Evolutionary conservation across 2,113 vertebrate genomes (phyloP), one percentile per base, ranked within the genome.

Genomic region (Physeter macrocephalus): DNA sequence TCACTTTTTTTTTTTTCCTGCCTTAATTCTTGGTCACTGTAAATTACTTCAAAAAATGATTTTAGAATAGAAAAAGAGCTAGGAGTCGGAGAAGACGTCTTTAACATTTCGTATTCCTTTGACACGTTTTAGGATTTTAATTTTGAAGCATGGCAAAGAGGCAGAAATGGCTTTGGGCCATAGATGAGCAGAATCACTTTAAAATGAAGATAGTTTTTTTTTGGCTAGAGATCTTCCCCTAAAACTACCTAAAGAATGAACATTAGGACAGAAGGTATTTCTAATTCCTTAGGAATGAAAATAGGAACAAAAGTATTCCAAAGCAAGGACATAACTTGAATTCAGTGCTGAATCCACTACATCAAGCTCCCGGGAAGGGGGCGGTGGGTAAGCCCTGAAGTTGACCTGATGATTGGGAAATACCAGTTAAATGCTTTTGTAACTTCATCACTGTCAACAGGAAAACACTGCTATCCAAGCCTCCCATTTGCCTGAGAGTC

Each of bases 391-490:
- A 54, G 9, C 1, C 0, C 41, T 67, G 81, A 72, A 88, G 81
- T 78, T 41, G 84, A 88, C 66, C 29, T 43, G 59, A 25, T 66
- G 8, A 34, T 86, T 21, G 34, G 77, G 66, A 82, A 75, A 23
- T 54, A 72, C 12, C 62, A n/a, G 23, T 83, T n/a, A 86, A 61
- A 91, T 94, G 81, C 95, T 94, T 96, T 59, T 88, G 66, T 31
- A 77, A 78, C 39, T 81, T 93, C 66, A 81, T 96, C 77, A 88
- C 39, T 74, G 27, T 61, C 52, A 14, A 29, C 34, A 2, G 39
- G 46, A 72, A 67, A 46, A 57, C 39, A 69, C 75, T 27, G 64
- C 52, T 93, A 2, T 84, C 36, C 64, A 43, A 88, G 54, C 80
- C 52, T 96, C 59, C 72, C 29, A 11, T 74, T 85, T 91, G 81